A percentile compares a stretch with the other conserved stretches of the same genome.
Conservation (phyloP, 2,113 vertebrate species). For the Pelobates fuscus region DNA sequence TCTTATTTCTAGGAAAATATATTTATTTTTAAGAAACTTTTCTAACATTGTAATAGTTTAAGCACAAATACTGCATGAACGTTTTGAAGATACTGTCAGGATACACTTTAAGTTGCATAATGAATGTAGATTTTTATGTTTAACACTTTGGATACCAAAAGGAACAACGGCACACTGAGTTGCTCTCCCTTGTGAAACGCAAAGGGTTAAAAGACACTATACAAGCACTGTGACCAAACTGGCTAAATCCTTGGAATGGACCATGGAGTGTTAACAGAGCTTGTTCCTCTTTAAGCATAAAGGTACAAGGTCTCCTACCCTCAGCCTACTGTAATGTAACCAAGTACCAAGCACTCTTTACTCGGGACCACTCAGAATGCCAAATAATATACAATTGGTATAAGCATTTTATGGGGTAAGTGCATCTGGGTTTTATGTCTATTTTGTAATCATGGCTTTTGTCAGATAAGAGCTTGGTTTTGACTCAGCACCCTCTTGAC, state of each 20-base stretch:
- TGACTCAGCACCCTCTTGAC: conserved; percentile 12
- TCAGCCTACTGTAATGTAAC: not conserved
- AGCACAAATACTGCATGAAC: not conserved
- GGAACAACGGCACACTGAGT: not conserved
- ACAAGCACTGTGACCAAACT: not conserved
- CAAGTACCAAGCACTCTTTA: not conserved
- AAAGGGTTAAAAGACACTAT: not conserved
- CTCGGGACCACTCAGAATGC: conserved; percentile 15
- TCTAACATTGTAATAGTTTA: not conserved
- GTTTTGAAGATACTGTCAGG: not conserved
- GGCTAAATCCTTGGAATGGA: not conserved
- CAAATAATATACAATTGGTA: conserved; percentile 31
- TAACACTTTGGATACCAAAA: not conserved
- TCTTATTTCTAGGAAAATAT: conserved; percentile 4
- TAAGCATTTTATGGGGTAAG: not conserved
- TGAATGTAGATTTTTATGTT: not conserved
- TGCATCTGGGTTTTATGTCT: conserved; percentile 34
- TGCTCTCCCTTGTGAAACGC: not conserved
- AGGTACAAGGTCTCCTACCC: too few relatives aligned
- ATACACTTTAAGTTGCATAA: not conserved
- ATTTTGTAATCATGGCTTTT: conserved; percentile 27
- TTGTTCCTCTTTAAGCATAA: too few relatives aligned
- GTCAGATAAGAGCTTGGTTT: conserved; percentile 6
- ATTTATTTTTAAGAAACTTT: not conserved
- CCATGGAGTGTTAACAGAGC: too few relatives aligned